Evolutionary conservation across 2,113 vertebrate genomes (phyloP).

Genomic region (Chaenogobius annularis): DNA sequence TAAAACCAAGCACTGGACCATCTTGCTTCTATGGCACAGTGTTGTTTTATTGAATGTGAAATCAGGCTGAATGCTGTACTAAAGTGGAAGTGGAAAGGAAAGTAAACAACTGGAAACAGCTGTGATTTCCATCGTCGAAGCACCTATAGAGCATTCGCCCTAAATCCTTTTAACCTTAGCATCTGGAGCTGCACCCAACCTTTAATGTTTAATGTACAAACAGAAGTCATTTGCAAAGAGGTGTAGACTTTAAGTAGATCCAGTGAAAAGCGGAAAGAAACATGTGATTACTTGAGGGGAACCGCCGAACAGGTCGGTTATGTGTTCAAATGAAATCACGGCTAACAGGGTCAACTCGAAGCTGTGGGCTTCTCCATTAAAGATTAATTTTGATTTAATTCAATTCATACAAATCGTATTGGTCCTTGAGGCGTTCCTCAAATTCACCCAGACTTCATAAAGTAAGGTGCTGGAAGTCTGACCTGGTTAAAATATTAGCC

Average conservation of each 20-base stretch:
- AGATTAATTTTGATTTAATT: not conserved
- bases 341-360: not conserved
- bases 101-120: slow-evolving; percentile 27
- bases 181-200: slow-evolving; percentile 35
- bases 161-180: slow-evolving; percentile 45
- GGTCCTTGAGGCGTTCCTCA: not conserved
- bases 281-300: not conserved
- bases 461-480: not conserved
- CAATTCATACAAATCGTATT: not conserved
- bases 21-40: too few species aligned
- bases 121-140: slow-evolving; percentile 28
- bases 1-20: too few species aligned
- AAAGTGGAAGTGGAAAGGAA: not conserved
- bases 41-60: slow-evolving; percentile 6
- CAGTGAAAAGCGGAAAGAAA: slow-evolving; percentile 24
- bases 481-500: not conserved
- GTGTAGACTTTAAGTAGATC: slow-evolving; percentile 7
- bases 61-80: slow-evolving; percentile 12
- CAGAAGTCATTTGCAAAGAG: slow-evolving; percentile 13
- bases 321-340: slow-evolving; percentile 2
- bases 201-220: slow-evolving; percentile 41
- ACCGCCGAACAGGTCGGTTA: not conserved
- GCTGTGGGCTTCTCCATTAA: not conserved
- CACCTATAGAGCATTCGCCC: slow-evolving; percentile 31
- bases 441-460: not conserved